Evolutionary conservation across 2,113 vertebrate species (phyloP).

Genomic region (Sorex fumeus): DNA sequence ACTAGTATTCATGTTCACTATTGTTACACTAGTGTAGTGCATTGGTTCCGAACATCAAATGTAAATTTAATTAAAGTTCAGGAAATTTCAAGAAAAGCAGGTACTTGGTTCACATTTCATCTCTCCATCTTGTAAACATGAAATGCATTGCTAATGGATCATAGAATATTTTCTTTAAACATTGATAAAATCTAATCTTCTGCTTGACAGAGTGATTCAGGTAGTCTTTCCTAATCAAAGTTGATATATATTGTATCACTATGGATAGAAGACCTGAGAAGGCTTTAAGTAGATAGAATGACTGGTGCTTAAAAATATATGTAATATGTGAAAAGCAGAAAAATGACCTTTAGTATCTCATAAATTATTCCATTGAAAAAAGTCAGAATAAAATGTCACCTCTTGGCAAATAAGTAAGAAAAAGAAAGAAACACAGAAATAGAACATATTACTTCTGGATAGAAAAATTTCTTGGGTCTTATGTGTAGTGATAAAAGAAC

Average conservation of each 20-base stretch:
- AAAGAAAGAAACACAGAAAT: neutral
- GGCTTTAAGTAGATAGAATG: neutral
- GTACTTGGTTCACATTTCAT: neutral
- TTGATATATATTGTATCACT: neutral
- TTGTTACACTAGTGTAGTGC: neutral
- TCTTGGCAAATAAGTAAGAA: conserved; percentile 7
- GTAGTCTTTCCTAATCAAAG: neutral
- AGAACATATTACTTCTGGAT: neutral
- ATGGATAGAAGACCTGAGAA: neutral
- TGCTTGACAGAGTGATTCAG: neutral
- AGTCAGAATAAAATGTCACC: no score
- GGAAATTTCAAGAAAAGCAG: neutral
- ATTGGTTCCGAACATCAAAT: neutral
- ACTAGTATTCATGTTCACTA: neutral
- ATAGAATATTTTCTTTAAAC: neutral
- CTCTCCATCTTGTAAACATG: neutral
- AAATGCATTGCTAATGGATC: neutral
- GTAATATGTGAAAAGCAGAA: neutral
- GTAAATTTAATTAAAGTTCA: neutral
- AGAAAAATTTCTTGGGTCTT: neutral
- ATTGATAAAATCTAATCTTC: neutral
- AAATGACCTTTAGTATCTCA: neutral
- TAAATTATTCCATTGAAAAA: no score
- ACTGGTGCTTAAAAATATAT: neutral
- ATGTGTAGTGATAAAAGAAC: neutral